Evolutionary conservation across 2,113 vertebrate genomes (phyloP).

Genomic region (Oxygymnocypris stewartii): DNA sequence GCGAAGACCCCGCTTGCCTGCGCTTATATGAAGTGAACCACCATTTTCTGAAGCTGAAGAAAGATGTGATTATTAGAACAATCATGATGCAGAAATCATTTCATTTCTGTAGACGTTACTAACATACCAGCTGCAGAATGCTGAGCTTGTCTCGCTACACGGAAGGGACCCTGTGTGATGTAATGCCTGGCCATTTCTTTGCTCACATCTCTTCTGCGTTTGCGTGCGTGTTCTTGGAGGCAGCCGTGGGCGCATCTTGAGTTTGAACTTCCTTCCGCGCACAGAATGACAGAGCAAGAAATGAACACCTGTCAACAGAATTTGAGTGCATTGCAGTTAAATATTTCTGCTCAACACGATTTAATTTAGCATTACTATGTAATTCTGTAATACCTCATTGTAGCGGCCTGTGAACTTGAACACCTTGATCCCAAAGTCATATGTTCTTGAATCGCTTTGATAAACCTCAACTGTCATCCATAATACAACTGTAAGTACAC

Average conservation of each 20-base stretch:
- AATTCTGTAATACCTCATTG: constrained; percentile 64
- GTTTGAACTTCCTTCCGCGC: constrained; percentile 42
- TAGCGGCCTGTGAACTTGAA: constrained; percentile 73
- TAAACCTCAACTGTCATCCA: constrained; percentile 57
- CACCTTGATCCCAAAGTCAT: constrained; percentile 69
- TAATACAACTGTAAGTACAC: constrained; percentile 62
- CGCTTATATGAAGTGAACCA: constrained; percentile 30
- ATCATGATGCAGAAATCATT: no score
- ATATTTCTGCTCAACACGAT: background rate
- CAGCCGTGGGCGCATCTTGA: constrained; percentile 56
- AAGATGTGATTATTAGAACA: background rate
- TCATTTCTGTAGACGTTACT: background rate
- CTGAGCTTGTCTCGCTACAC: background rate
- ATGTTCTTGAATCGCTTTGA: constrained; percentile 38
- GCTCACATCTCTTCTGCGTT: constrained; percentile 33
- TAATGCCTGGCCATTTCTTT: constrained; percentile 29
- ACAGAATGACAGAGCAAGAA: constrained; percentile 57
- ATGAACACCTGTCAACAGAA: constrained; percentile 48
- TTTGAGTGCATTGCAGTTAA: background rate
- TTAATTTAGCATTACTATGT: background rate
- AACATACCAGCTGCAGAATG: background rate
- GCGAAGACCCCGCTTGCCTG: constrained; percentile 54
- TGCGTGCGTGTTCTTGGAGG: background rate
- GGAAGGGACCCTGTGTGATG: constrained; percentile 61
- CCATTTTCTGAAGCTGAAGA: background rate